These are phyloP conservation scores for Neofelis nebulosa DNA, from an alignment of 2,113 vertebrate genomes.

Conservation along the genomic window DNA sequence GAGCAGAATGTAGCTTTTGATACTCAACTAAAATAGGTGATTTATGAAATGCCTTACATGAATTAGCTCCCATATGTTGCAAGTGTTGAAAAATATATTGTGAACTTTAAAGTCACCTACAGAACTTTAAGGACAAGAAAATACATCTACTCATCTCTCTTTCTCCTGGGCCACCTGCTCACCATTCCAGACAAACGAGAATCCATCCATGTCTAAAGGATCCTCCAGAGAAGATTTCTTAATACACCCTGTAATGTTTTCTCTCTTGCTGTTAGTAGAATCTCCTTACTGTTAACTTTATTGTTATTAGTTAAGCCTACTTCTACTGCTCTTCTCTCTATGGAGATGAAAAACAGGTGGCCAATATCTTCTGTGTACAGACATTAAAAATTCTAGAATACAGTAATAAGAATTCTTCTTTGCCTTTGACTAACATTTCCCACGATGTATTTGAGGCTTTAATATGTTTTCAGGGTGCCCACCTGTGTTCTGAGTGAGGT, in stretches of 20 bases:
- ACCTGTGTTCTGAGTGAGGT: background rate
- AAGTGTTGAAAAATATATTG: background rate
- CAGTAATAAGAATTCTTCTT: conserved; percentile 52
- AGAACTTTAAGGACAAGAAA: background rate
- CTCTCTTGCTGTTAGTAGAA: background rate
- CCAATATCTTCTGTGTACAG: background rate
- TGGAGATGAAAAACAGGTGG: conserved; percentile 57
- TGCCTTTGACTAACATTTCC: conserved; percentile 55
- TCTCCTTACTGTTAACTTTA: background rate
- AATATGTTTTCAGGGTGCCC: background rate
- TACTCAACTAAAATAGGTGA: background rate
- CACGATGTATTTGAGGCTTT: background rate
- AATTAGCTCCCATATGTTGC: background rate
- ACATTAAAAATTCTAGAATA: conserved; percentile 4
- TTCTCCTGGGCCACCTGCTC: background rate
- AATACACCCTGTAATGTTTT: background rate
- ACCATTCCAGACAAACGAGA: background rate
- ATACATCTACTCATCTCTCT: background rate
- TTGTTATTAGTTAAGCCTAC: background rate
- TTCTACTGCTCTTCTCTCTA: background rate
- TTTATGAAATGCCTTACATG: background rate
- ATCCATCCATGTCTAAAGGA: background rate
- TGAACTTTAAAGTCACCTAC: background rate
- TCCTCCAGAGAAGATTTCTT: conserved; percentile 2
- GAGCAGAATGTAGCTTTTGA: background rate